These are phyloP conservation scores for Metopia argyrocephala DNA, from an alignment of 2,888 invertebrate genomes.

Conservation along the genomic window DNA sequence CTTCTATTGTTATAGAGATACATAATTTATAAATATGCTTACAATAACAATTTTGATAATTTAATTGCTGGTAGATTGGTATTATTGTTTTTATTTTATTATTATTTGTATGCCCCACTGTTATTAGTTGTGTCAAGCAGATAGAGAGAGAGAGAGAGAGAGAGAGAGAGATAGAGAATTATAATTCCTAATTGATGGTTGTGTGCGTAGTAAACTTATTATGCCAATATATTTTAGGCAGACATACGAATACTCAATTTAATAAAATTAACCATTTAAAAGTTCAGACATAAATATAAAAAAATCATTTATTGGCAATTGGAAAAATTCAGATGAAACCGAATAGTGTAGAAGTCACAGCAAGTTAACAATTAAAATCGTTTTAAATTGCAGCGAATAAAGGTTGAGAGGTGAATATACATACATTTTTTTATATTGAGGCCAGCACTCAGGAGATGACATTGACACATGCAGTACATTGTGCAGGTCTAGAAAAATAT, in stretches of 20 bases:
- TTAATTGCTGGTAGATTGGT: not conserved
- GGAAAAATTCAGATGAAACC: too few species aligned
- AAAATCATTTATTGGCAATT: not conserved
- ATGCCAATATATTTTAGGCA: not conserved
- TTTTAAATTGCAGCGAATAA: too few species aligned
- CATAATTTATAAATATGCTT: not conserved
- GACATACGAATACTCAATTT: not conserved
- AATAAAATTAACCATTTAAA: not conserved
- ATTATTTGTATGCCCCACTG: not conserved
- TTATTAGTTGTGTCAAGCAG: not conserved
- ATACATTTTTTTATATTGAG: too few species aligned
- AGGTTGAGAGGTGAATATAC: too few species aligned
- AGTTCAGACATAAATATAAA: slow-evolving; percentile 6
- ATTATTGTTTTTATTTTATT: not conserved
- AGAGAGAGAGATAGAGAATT: too few species aligned
- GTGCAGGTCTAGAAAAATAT: too few species aligned
- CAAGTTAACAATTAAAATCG: too few species aligned
- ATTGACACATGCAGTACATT: too few species aligned
- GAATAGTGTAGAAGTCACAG: too few species aligned
- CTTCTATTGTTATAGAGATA: too few species aligned
- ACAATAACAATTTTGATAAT: not conserved
- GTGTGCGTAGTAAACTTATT: not conserved
- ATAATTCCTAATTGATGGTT: not conserved
- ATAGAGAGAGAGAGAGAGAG: too few species aligned
- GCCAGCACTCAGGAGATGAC: too few species aligned